Conservation (phyloP, 2,113 vertebrate species). For the Astur gentilis region DNA sequence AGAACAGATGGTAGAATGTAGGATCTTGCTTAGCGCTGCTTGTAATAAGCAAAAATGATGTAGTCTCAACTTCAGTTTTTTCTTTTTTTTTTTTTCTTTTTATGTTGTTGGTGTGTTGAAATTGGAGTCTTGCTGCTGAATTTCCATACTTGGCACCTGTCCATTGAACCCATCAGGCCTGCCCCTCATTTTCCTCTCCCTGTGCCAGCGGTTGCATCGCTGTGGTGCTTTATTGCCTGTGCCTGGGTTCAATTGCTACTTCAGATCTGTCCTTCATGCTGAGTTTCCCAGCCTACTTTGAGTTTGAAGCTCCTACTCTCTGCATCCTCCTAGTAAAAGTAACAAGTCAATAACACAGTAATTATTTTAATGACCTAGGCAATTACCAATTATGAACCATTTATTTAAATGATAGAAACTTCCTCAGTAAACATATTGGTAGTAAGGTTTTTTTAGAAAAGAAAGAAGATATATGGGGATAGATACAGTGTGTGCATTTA, state of each 20-base stretch:
- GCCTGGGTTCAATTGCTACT: background rate
- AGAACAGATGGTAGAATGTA: background rate
- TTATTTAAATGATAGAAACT: background rate
- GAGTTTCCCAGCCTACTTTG: background rate
- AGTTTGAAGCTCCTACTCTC: background rate
- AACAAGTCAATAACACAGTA: background rate
- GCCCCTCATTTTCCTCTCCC: background rate
- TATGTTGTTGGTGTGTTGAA: background rate
- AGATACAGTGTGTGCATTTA: background rate
- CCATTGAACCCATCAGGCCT: background rate
- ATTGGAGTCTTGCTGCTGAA: background rate
- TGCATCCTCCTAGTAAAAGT: background rate
- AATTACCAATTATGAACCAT: background rate
- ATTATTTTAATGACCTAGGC: constrained; percentile 1
- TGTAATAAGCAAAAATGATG: background rate
- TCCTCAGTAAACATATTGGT: background rate
- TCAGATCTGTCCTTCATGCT: background rate
- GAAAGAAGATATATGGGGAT: background rate
- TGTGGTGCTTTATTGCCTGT: background rate
- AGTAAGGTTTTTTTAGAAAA: background rate
- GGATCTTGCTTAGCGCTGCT: background rate
- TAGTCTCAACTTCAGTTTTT: background rate
- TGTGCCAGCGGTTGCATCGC: background rate
- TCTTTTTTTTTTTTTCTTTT: background rate
- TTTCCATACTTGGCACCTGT: background rate